phyloP scores from a whole-genome alignment of 2,113 vertebrate species.

The Isichthys henryi region DNA sequence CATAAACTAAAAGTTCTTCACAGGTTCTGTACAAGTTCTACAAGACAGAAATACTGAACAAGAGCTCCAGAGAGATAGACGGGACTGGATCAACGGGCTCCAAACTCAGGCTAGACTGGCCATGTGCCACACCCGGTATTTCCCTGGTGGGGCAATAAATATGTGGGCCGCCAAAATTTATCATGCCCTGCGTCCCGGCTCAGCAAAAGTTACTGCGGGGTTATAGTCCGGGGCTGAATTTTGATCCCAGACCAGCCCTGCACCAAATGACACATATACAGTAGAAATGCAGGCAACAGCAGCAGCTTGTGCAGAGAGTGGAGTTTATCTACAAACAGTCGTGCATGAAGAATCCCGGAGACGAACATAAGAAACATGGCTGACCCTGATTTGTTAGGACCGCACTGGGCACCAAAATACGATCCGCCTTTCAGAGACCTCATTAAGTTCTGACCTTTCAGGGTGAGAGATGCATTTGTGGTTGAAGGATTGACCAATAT shows the following conservation, averaged over 20 bases:
- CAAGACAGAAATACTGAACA: no score
- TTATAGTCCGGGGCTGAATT: not conserved
- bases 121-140: not conserved
- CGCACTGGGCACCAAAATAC: not conserved
- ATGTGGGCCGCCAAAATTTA: not conserved
- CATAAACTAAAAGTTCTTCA: not conserved
- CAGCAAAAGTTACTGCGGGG: not conserved
- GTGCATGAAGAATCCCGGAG: not conserved
- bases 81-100: not conserved
- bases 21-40: no score
- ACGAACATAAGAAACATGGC: not conserved
- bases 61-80: no score
- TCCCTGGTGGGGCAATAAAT: not conserved
- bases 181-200: not conserved
- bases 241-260: not conserved
- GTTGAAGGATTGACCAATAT: slow-evolving; percentile 13
- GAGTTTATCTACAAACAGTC: not conserved
- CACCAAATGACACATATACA: not conserved
- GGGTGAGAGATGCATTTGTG: not conserved
- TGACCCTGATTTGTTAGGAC: not conserved
- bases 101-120: not conserved
- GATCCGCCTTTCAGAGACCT: not conserved
- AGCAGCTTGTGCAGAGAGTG: not conserved
- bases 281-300: not conserved
- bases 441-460: not conserved